Percentiles rank a stretch among this genome's conserved stretches.
phyloP scores from a whole-genome alignment of 2,888 invertebrate species.

The Aphidoletes aphidimyza region DNA sequence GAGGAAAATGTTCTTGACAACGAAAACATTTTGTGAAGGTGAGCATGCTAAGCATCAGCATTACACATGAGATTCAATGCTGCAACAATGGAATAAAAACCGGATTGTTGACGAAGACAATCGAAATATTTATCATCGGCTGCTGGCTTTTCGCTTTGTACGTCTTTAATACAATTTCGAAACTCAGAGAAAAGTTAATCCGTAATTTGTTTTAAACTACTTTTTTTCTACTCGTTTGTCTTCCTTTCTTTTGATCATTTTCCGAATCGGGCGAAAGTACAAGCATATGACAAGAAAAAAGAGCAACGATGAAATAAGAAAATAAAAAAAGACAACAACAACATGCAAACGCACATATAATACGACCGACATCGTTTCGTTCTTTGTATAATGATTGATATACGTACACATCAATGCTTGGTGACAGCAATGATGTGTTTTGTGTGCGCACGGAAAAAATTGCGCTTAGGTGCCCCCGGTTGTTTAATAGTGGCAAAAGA shows the following conservation, averaged over 20 bases:
- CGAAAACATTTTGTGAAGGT: not conserved
- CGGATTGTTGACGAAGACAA: not conserved
- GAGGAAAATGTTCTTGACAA: too few species aligned
- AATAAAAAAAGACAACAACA: not conserved
- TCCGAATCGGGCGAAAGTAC: not conserved
- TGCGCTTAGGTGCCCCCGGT: not conserved
- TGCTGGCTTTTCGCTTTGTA: conserved; percentile 3
- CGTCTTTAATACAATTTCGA: conserved; percentile 43
- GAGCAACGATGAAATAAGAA: not conserved
- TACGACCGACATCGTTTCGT: conserved; percentile 24
- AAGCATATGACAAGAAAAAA: not conserved
- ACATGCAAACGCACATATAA: not conserved
- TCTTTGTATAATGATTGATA: conserved; percentile 10
- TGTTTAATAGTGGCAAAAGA: not conserved
- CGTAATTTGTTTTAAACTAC: conserved; percentile 46
- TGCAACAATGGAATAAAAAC: not conserved
- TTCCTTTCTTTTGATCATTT: conserved; percentile 14
- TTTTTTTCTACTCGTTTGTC: conserved; percentile 28
- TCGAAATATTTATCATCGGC: not conserved
- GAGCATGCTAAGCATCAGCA: conserved; percentile 5
- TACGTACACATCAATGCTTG: conserved; percentile 6
- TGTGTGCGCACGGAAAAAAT: not conserved
- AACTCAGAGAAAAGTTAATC: conserved; percentile 43
- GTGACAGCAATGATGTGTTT: conserved; percentile 19
- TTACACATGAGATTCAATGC: not conserved